Base-by-base conservation (phyloP, 2,113 vertebrate species). In the Camelus dromedarius region DNA sequence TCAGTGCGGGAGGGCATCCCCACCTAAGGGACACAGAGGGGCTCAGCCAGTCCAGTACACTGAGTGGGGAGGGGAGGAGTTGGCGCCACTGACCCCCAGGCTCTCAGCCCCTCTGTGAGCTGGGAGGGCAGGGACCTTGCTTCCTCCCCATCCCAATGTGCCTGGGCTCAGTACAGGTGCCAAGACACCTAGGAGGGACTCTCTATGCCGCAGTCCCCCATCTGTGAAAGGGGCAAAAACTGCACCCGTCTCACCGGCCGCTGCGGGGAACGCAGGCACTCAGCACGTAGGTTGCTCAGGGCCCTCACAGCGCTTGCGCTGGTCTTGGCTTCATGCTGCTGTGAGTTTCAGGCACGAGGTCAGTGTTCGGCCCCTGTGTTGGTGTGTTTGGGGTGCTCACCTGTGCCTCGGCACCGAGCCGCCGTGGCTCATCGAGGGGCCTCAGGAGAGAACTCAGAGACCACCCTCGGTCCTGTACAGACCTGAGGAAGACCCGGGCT, bases 301-400 rank as follows among this genome's bases (percentile, higher is more conserved):
- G 4, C 48, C 14, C 26, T n/a, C 15, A 22, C 14, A 2, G 14
- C 0, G 1, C 73, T 13, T 67, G 38, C 58, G 38, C 38, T 42
- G 38, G 38, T n/a, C 30, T 8, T 16, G 24, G 3, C 12, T 0
- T 26, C 11, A 3, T 3, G 1, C 42, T 28, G 11, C 13, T 1
- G 11, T 6, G 81, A 42, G n/a, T 54, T 38, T 20, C 7, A 14
- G 12, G 30, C 75, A 15, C 6, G 73, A 4, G 20, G 1, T 46
- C 5, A 1, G 10, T 24, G 2, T 12, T 22, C 20, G 35, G 35
- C 35, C 35, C 35, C 35, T 35, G 35, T 35, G 35, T 35, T 35
- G 35, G 35, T 35, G 35, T 35, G 35, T 35, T 35, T 35, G 35
- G 35, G 35, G 35, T 35, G 35, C 35, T 35, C 35, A 35, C 35